phyloP scores from a whole-genome alignment of 2,797 vertebrate species.

The Chelon labrosus region DNA sequence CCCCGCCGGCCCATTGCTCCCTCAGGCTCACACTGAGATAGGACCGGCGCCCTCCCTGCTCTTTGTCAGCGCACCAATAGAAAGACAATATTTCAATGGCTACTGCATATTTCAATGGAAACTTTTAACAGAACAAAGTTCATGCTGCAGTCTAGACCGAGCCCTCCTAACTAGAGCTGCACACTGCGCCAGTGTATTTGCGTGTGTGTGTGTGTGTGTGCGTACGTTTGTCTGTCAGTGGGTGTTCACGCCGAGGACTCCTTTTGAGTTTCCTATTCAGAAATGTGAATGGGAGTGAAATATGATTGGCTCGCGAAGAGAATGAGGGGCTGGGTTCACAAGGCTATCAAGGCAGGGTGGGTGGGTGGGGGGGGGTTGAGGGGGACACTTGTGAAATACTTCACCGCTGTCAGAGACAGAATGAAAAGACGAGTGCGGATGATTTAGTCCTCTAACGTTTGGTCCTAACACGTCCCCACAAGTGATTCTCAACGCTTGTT shows the following conservation, averaged over 20 bases:
- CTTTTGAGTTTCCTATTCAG: slow-evolving; percentile 75
- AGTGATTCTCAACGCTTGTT: slow-evolving; percentile 33
- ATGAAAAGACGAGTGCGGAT: slow-evolving; percentile 53
- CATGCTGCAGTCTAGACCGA: slow-evolving; percentile 73
- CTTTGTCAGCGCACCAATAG: slow-evolving; percentile 82
- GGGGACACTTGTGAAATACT: slow-evolving; percentile 68
- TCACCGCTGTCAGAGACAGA: slow-evolving; percentile 52
- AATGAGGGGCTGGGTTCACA: slow-evolving; percentile 78
- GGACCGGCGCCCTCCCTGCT: slow-evolving; percentile 74
- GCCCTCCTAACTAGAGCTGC: slow-evolving; percentile 59
- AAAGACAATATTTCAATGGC: slow-evolving; percentile 81
- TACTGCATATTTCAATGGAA: slow-evolving; percentile 76
- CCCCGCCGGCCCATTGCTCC: slow-evolving; percentile 74
- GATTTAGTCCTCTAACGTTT: slow-evolving; percentile 48
- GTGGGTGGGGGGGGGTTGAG: not conserved
- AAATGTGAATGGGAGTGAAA: slow-evolving; percentile 79
- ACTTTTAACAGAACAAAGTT: slow-evolving; percentile 81
- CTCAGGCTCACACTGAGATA: slow-evolving; percentile 85
- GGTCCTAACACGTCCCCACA: slow-evolving; percentile 26
- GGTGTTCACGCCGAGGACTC: slow-evolving; percentile 63
- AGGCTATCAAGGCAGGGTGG: slow-evolving; percentile 65
- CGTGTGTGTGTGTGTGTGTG: slow-evolving; percentile 26
- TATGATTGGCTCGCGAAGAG: slow-evolving; percentile 80
- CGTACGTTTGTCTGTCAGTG: slow-evolving; percentile 39
- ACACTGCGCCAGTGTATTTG: slow-evolving; percentile 40